Evolutionary conservation across 2,797 vertebrate species (phyloP).

Genomic region (Pampus argenteus): DNA sequence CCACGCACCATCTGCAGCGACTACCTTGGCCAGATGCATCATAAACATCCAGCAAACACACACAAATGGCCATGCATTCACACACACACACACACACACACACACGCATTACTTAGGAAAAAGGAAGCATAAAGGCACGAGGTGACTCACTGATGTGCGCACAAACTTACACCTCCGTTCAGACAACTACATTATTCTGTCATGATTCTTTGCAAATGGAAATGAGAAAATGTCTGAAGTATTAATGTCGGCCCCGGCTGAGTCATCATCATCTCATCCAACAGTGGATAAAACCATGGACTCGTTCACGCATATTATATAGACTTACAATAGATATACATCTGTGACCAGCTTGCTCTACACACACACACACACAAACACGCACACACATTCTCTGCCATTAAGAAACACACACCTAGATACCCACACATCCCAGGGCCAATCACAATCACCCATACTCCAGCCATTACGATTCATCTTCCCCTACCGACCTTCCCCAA

Average conservation of each 20-base stretch:
- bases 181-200: constrained; percentile 36
- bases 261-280: constrained; percentile 43
- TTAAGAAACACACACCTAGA: constrained; percentile 30
- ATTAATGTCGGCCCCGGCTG: constrained; percentile 37
- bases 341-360: constrained; percentile 7
- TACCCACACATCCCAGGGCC: constrained; percentile 44
- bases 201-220: constrained; percentile 37
- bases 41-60: constrained; percentile 52
- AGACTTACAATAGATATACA: constrained; percentile 14
- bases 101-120: constrained; percentile 35
- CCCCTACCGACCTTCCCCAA: constrained; percentile 42
- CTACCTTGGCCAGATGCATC: constrained; percentile 53
- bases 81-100: constrained; percentile 2
- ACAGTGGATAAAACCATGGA: constrained; percentile 2
- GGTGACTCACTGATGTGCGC: constrained; percentile 46
- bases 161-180: constrained; percentile 40
- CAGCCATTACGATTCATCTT: constrained; percentile 64
- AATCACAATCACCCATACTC: constrained; percentile 56
- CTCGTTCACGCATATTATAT: constrained; percentile 17
- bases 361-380: not conserved
- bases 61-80: constrained; percentile 2
- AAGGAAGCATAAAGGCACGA: constrained; percentile 32
- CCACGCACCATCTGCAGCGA: constrained; percentile 46
- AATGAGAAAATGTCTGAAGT: constrained; percentile 48
- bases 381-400: not conserved